phyloP scores from a whole-genome alignment of 2,797 vertebrate species.

The Paguma larvata region DNA sequence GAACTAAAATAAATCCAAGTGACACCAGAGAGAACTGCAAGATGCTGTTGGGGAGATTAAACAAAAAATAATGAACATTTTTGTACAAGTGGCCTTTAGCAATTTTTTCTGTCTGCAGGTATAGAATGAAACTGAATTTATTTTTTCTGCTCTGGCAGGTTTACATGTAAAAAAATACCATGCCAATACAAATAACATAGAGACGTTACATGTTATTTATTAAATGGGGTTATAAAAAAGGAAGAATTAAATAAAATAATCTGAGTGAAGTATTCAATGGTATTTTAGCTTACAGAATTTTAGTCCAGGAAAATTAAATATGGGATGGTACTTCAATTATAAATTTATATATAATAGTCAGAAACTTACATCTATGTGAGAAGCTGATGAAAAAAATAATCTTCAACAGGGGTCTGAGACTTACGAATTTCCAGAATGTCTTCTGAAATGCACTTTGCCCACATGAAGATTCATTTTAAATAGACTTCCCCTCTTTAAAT shows the following conservation, averaged over 20 bases:
- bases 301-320: background rate
- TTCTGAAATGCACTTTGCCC: background rate
- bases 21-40: background rate
- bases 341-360: background rate
- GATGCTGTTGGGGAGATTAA: background rate
- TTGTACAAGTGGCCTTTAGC: background rate
- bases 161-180: background rate
- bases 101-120: background rate
- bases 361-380: background rate
- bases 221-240: background rate
- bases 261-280: background rate
- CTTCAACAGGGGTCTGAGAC: background rate
- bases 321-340: background rate
- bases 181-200: background rate
- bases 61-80: conserved; percentile 1
- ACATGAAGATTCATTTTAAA: conserved; percentile 1
- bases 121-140: background rate
- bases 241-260: conserved; percentile 24
- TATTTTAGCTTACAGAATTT: conserved; percentile 33
- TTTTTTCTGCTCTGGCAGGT: conserved; percentile 5
- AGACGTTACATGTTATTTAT: background rate
- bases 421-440: background rate
- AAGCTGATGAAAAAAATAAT: background rate
- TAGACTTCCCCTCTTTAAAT: background rate
- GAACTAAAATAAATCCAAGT: background rate